Base-by-base conservation (phyloP, 2,888 invertebrate species). In the Caradrina clavipalpis region DNA sequence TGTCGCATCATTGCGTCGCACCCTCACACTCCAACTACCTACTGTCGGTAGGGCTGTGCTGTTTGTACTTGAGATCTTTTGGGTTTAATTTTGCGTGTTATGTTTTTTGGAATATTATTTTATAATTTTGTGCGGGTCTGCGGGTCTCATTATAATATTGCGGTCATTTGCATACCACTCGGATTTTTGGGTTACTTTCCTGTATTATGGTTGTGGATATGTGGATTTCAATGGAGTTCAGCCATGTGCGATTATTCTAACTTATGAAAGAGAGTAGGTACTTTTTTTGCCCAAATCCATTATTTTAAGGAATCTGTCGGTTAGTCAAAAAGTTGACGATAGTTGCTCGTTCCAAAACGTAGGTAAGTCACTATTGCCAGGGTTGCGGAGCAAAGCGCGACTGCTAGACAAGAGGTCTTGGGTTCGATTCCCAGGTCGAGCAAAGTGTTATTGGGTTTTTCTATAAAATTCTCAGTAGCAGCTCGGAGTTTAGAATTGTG, bases 1-100 rank as follows among this genome's bases (percentile, higher is more conserved):
- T 84, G 81, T 81, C 80, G 77, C 80, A 72, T 82, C 85, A 86
- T 88, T 88, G 83, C 86, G 70, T 88, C 78, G 75, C 79, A 69
- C 80, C 79, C 80, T 73, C 66, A 59, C 71, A 71, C 76, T 61
- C 57, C 59, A 42, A 68, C 78, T 55, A 42, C 42, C 35, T 35
- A 31, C 51, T 13, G 31, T 26, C 0, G 17, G 26, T 59, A 76
- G 60, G 72, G 72, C 10, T 58, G 50, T 26, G 45, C 50, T 50
- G 39, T 19, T 72, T 7, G 17, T 8, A 21, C 10, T 3, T 2
- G 15, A 22, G 22, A 49, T 55, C n/a, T 55, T 8, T 47, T 17
- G 6, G 11, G 6, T 2, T 21, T 3, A 53, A 15, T 26, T 26
- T 50, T 15, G 17, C n/a, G 11, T 42, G 10, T 69, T 19, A 65